Evolutionary conservation across 2,888 invertebrate genomes (phyloP), one percentile per base, ranked within the genome.

Genomic region (Pristionchus fissidentatus): DNA sequence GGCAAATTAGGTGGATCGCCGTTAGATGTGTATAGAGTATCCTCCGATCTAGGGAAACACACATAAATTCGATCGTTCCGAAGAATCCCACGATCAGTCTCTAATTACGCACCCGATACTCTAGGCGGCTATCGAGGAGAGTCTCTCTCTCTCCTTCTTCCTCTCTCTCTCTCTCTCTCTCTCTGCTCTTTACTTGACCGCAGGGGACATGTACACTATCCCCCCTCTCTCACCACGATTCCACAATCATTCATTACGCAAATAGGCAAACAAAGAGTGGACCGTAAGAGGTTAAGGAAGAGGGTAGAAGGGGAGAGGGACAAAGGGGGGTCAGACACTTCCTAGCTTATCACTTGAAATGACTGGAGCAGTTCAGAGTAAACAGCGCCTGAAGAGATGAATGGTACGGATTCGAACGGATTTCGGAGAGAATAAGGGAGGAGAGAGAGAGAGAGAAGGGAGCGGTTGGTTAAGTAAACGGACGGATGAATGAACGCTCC

Each of bases 321-420:
- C 70, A 70, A 70, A 70, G 43, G 70, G 70, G 43, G n/a, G n/a
- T n/a, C 70, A 26, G 66, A 35, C 66, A 66, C 66, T 66, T 22
- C 19, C 13, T 13, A 15, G 3, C 41, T 41, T 70, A 70, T 70
- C 66, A 70, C 35, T 19, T 26, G 3, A 35, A 8, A n/a, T 26
- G 29, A 4, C 8, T 35, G 35, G 4, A 52, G 52, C n/a, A 52
- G n/a, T 52, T n/a, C 52, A 5, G 4, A 22, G 52, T 52, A 52
- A 52, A 52, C n/a, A 52, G 52, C 52, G 22, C n/a, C 52, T 15
- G 52, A 15, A 5, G 4, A 52, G n/a, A 15, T 13, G 66, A 38
- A n/a, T 41, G 66, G 66, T 70, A 70, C 66, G 66, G 41, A 41
- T 70, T 41, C 66, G 66, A 70, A 70, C 66, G 66, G n/a, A 8